Evolutionary conservation across 2,888 invertebrate genomes (phyloP), one percentile per base, ranked within the genome.

Genomic region (Linnaemya vulpina): DNA sequence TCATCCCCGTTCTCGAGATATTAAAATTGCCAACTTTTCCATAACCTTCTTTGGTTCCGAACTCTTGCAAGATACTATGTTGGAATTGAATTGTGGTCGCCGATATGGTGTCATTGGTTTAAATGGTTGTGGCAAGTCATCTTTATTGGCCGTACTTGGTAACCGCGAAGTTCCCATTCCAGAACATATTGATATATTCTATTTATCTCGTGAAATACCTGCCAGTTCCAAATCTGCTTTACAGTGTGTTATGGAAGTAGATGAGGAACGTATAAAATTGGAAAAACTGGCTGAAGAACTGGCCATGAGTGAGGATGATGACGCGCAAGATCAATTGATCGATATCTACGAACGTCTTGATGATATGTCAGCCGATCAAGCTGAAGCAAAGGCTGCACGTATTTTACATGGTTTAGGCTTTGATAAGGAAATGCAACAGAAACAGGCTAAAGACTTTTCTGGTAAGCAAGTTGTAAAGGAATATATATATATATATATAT

Each of bases 111-210:
- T 99, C 11, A 95, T 99, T 88, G 99, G 99, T 73, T 94, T 97
- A n/a, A 99, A 99, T 93, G 99, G 99, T 88, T 97, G 98, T 92
- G 99, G 99, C 94, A 99, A 99, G 93, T 99, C 99, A 2, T 98
- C 99, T 2, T 93, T 99, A 81, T 93, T 99, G 87, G 95, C 98
- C 60, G 97, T 96, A 22, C 93, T 99, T 84, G 98, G 98, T 79
- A 96, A 97, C 87, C 95, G 98, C 65, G 97, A 99, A 93, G 96
- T 99, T 46, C 98, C 98, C 0, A 97, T 99, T 86, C 99, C 99
- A 4, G 96, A 97, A 4, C 97, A 98, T 91, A 97, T 99, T 87
- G 99, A 99, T 93, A 99, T 99, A 89, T 99, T 98, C 93, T 97
- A 99, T 92, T 94, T 99, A 91, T 97, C 97, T 11, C 95, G 99